phyloP scores from a whole-genome alignment of 2,888 invertebrate genomes.

The Cetonia aurata region DNA sequence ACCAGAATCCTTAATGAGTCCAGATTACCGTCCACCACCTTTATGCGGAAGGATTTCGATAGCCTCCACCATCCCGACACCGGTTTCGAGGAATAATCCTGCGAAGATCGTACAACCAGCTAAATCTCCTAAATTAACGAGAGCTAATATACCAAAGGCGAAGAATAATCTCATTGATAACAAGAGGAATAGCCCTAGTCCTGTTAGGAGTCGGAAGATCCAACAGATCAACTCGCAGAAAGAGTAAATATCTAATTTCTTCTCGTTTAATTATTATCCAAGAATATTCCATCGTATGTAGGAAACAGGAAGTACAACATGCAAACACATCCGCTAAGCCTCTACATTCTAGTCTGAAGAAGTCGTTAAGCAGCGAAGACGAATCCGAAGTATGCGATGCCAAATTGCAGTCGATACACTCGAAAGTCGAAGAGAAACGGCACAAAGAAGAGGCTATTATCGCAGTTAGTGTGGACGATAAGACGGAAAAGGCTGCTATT shows the following conservation, averaged over 20 bases:
- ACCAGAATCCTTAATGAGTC: constrained; percentile 89
- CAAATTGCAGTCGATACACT: constrained; percentile 75
- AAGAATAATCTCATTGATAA: constrained; percentile 48
- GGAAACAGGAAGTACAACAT: constrained; percentile 34
- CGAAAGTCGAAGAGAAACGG: constrained; percentile 70
- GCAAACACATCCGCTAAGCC: constrained; percentile 42
- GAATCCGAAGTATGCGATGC: constrained; percentile 77
- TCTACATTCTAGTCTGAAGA: constrained; percentile 58
- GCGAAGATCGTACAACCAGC: constrained; percentile 53
- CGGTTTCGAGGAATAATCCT: constrained; percentile 50
- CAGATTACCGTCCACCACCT: constrained; percentile 73
- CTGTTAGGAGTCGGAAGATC: constrained; percentile 54
- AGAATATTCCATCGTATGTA: neutral
- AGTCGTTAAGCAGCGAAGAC: constrained; percentile 70
- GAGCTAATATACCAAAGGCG: constrained; percentile 46
- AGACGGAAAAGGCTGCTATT: constrained; percentile 74
- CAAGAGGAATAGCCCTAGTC: constrained; percentile 56
- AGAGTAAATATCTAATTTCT: constrained; percentile 39
- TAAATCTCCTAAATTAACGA: constrained; percentile 40
- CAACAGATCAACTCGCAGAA: constrained; percentile 42
- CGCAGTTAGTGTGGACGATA: constrained; percentile 61
- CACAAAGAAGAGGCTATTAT: constrained; percentile 59
- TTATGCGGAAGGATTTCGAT: constrained; percentile 54
- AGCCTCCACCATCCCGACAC: constrained; percentile 50
- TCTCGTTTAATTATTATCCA: no score